These are phyloP conservation scores for Zaprionus africanus DNA, from an alignment of 1,140 invertebrate species.

Conservation along the genomic window DNA sequence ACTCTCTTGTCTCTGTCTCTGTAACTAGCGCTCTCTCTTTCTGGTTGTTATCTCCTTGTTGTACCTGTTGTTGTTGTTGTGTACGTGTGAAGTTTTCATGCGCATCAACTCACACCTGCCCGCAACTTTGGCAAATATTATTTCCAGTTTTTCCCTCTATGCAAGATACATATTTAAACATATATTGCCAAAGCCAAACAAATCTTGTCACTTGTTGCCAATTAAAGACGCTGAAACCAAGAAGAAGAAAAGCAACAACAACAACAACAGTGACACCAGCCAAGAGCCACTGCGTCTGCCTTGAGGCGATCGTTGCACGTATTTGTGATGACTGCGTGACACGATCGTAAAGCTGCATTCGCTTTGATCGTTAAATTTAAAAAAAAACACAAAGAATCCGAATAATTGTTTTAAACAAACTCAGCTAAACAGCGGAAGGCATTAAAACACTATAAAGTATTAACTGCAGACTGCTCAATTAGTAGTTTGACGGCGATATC, in stretches of 20 bases:
- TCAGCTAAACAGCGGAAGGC: not conserved
- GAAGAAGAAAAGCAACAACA: slow-evolving; percentile 12
- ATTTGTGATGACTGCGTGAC: slow-evolving; percentile 29
- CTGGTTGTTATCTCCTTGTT: not conserved
- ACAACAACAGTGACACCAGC: not conserved
- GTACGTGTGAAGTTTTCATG: not conserved
- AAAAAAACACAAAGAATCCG: not conserved
- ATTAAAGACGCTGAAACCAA: slow-evolving; percentile 48
- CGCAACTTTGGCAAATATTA: slow-evolving; percentile 48
- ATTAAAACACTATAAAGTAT: not conserved
- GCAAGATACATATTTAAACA: slow-evolving; percentile 26
- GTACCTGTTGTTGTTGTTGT: not conserved
- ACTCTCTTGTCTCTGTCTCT: not conserved
- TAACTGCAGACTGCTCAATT: not conserved
- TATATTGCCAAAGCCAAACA: slow-evolving; percentile 37
- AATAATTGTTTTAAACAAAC: not conserved
- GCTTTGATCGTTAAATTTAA: slow-evolving; percentile 3
- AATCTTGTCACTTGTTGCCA: slow-evolving; percentile 77
- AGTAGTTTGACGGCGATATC: not conserved
- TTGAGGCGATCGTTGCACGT: slow-evolving; percentile 8
- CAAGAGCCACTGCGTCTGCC: not conserved
- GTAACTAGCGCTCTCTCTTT: not conserved
- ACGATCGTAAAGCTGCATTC: slow-evolving; percentile 21
- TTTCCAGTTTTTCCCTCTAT: slow-evolving; percentile 8
- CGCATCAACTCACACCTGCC: slow-evolving; percentile 52